Percentiles rank a stretch among this genome's conserved stretches.
Evolutionary conservation across 1,140 invertebrate species (phyloP).

Genomic region (Patella vulgata): DNA sequence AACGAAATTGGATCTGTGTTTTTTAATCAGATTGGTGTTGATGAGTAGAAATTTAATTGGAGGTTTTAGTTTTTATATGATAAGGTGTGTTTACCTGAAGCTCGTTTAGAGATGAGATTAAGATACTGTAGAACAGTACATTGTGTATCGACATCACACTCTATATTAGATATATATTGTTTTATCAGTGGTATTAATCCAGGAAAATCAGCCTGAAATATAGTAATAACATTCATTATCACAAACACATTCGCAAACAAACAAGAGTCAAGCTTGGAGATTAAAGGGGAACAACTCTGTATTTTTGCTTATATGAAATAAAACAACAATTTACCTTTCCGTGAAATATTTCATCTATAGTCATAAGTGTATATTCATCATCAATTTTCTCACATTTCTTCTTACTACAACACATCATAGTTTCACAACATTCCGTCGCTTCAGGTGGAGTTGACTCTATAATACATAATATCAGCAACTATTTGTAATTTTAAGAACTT

Average conservation of each 20-base stretch:
- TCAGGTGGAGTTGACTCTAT: conserved; percentile 46
- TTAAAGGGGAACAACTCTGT: neutral
- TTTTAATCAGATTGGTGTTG: too few species aligned
- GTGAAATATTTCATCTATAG: conserved; percentile 96
- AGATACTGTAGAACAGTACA: conserved; percentile 98
- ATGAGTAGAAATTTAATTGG: too few species aligned
- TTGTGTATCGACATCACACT: conserved; percentile 69
- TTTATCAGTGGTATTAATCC: conserved; percentile 95
- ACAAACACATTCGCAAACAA: neutral
- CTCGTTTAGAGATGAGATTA: conserved; percentile 89
- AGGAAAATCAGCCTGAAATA: conserved; percentile 77
- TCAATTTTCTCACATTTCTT: conserved; percentile 27
- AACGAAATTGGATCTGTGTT: too few species aligned
- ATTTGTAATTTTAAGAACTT: neutral
- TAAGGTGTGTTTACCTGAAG: too few species aligned
- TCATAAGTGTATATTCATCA: conserved; percentile 70
- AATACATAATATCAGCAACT: conserved; percentile 5
- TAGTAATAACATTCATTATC: too few species aligned
- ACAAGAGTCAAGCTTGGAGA: neutral
- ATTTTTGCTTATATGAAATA: neutral
- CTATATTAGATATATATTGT: conserved; percentile 74
- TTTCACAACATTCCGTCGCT: conserved; percentile 29
- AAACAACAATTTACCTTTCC: conserved; percentile 78
- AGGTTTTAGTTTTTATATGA: too few species aligned
- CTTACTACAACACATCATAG: conserved; percentile 28